Base-by-base conservation (phyloP, 2,888 invertebrate genomes). In the Thyatira batis region DNA sequence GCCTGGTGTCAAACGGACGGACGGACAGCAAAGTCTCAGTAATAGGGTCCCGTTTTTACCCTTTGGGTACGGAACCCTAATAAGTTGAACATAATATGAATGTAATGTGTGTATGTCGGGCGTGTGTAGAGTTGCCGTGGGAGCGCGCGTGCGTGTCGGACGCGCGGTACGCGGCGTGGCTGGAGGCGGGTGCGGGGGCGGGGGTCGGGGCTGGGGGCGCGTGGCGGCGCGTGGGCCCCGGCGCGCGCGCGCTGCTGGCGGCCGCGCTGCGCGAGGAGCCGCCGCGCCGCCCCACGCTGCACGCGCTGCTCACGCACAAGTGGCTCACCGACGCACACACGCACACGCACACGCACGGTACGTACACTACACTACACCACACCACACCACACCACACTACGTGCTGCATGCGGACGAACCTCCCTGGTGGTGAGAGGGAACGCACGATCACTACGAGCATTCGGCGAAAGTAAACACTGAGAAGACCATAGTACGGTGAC, bases 91-190 rank as follows among this genome's bases (percentile, higher is more conserved):
- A n/a, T 13, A 2, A 43, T 17, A 17, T 4, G 3, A 8, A 4
- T 8, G 43, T 8, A 11, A 0, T 20, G 20, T 20, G 23, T n/a
- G 8, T 10, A 21, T 2, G 9, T 52, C 52, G 43, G 13, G 4
- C 5, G 25, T 11, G 9, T 10, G 54, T 88, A 98, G 98, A 99
- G 89, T 87, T 99, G 71, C 98, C 99, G 45, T 99, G 99, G 99
- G 97, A 98, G 89, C 95, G 96, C 78, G 96, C 99, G 5, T 91
- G 93, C 55, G 78, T 84, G 49, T 90, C 92, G 20, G 97, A 96
- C 79, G 76, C 85, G 58, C 97, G 97, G 74, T 98, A 94, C 87
- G 85, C 90, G 48, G 93, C 93, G 58, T 98, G 73, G 75, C n/a
- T n/a, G 28, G 56, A 94, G 95, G 83, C 93, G 50, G 92, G 93